Conservation (phyloP, 92 coral and sea anemone genomes). For the Meandrina meandrites region DNA sequence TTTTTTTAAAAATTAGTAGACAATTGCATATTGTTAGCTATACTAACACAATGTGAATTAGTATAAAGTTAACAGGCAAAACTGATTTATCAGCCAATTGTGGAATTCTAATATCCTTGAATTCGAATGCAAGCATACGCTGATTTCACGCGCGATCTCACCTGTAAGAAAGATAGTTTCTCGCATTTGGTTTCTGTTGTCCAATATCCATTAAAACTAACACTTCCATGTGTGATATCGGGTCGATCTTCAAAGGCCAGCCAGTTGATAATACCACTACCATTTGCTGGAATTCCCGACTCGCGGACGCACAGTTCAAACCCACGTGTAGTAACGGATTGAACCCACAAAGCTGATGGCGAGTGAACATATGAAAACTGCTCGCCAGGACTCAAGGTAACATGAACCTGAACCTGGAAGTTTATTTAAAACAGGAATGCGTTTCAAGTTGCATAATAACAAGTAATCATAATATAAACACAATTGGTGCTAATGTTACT, state of each 20-base stretch:
- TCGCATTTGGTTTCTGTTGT: conserved; percentile 11
- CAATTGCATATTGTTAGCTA: too few species aligned
- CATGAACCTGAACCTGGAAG: not conserved
- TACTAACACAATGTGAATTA: too few species aligned
- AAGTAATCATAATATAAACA: too few species aligned
- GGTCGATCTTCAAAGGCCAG: conserved; percentile 40
- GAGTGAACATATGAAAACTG: too few species aligned
- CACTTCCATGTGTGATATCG: conserved; percentile 1
- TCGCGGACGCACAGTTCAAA: conserved; percentile 47
- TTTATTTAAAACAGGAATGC: too few species aligned
- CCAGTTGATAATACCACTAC: conserved; percentile 48
- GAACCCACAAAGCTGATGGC: conserved; percentile 53
- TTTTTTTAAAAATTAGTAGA: too few species aligned
- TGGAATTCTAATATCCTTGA: too few species aligned
- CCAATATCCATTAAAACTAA: conserved; percentile 3
- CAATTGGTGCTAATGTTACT: too few species aligned
- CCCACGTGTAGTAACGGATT: conserved; percentile 26
- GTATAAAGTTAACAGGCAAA: too few species aligned
- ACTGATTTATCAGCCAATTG: too few species aligned
- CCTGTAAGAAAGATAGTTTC: conserved; percentile 12
- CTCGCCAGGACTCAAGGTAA: conserved; percentile 39
- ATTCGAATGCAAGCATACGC: too few species aligned
- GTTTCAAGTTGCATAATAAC: too few species aligned
- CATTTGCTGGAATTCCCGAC: conserved; percentile 35
- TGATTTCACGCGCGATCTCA: not conserved